Evolutionary conservation across 2,797 vertebrate genomes (phyloP), one percentile per base, ranked within the genome.

Genomic region (Graptemys geographica): DNA sequence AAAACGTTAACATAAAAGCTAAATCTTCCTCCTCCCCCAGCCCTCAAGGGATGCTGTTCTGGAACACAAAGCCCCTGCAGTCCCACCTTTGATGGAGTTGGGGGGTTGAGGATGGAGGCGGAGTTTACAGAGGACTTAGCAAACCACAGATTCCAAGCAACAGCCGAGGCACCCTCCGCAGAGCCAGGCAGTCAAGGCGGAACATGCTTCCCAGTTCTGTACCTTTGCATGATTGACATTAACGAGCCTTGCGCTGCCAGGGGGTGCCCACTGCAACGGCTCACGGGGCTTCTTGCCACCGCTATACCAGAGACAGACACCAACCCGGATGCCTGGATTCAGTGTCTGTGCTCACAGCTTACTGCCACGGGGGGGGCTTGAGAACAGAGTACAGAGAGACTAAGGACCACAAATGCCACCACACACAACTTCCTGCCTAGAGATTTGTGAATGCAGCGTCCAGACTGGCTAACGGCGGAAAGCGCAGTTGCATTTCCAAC

Each of bases 151-250:
- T 1, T 69, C 59, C 86, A 16, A 31, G 13, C 41, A n/a, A 23
- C 2, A 28, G 62, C 18, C 18, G 0, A 33, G 25, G 37, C 18
- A 55, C 82, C 8, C n/a, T 25, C 0, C 2, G 19, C 18, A 41
- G 55, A 7, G 87, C 52, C 33, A 28, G 49, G 21, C 41, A 27
- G 41, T 2, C 27, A 15, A 72, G 65, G 65, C 65, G 41, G 65
- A 23, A n/a, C 65, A 21, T 19, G n/a, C 28, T 16, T 88, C 37
- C 51, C 56, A 21, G 37, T 47, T n/a, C 25, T 47, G 41, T 56
- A 33, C 0, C 2, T 69, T 47, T 11, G 11, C 76, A 47, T 3
- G 2, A 21, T 18, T 0, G 33, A 3, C 5, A 3, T 57, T 4
- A 3, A 8, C 0, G 13, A 19, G 11, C 44, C 59, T 5, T 41